Percentiles rank a stretch among this genome's conserved stretches.
phyloP scores from a whole-genome alignment of 35 echinoderm and acorn worm genomes.

The Chiridota heheva region DNA sequence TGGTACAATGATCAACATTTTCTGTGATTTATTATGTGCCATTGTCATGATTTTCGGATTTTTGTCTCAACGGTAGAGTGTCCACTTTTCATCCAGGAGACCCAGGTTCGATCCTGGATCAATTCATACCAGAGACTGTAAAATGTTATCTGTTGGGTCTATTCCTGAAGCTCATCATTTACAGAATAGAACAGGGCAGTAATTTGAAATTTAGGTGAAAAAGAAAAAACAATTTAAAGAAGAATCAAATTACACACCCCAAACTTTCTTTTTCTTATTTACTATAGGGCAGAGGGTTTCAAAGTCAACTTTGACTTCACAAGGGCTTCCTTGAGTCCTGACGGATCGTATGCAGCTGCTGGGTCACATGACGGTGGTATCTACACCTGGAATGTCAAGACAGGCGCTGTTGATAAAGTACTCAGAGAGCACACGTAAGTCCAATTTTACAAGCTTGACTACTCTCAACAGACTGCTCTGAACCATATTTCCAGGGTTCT shows the following conservation, averaged over 20 bases:
- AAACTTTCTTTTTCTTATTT: constrained; percentile 1
- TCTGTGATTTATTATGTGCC: too few relatives aligned
- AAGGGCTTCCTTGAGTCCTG: constrained; percentile 92
- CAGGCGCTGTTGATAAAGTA: constrained; percentile 55
- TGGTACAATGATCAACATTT: too few relatives aligned
- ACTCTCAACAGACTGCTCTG: neutral
- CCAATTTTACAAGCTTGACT: neutral
- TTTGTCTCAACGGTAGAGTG: too few relatives aligned
- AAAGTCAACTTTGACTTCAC: constrained; percentile 85
- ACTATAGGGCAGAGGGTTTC: constrained; percentile 84
- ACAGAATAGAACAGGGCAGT: neutral
- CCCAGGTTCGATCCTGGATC: too few relatives aligned
- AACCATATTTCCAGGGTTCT: neutral
- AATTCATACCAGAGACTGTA: too few relatives aligned
- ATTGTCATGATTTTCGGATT: too few relatives aligned
- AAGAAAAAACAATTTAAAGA: neutral
- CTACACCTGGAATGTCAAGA: constrained; percentile 77
- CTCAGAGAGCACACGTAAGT: constrained; percentile 94
- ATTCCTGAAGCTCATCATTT: neutral
- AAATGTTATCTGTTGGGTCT: neutral
- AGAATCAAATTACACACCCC: neutral
- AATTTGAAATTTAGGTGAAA: too few relatives aligned
- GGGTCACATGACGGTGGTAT: constrained; percentile 89
- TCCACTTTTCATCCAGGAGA: too few relatives aligned
- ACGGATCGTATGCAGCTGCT: constrained; percentile 61